Evolutionary conservation across 2,888 invertebrate species (phyloP).

Genomic region (Macrophya alboannulata): DNA sequence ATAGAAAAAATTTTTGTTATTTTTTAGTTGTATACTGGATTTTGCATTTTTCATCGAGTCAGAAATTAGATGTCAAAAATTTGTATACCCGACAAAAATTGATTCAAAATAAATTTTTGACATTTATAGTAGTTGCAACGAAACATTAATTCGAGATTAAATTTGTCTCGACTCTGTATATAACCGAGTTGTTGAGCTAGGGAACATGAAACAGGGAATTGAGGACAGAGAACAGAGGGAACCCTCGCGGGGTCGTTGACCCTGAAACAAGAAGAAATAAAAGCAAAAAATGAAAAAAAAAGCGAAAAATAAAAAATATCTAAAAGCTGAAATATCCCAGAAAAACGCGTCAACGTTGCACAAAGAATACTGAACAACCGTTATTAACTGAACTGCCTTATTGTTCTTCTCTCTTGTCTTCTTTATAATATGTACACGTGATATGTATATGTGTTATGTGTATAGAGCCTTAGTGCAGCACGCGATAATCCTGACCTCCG

Average conservation of each 20-base stretch:
- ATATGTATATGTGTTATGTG: neutral
- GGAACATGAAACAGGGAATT: conserved; percentile 18
- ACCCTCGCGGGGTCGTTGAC: conserved; percentile 37
- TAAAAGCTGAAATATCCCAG: conserved; percentile 18
- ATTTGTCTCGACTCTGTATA: conserved; percentile 1
- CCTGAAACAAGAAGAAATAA: neutral
- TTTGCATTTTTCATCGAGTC: no score
- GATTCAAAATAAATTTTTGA: neutral
- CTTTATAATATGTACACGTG: neutral
- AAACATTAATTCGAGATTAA: conserved; percentile 21
- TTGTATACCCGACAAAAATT: neutral
- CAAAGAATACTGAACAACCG: conserved; percentile 26
- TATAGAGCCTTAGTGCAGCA: neutral
- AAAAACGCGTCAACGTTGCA: conserved; percentile 19
- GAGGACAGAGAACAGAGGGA: conserved; percentile 26
- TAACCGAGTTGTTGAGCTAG: neutral
- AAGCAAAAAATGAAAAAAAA: neutral
- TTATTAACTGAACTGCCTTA: neutral
- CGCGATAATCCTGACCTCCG: conserved; percentile 14
- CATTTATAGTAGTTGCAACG: neutral
- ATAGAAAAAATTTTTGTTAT: neutral
- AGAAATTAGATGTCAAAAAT: no score
- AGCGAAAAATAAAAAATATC: neutral
- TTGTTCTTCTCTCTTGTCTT: neutral
- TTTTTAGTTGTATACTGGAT: no score